Conservation (phyloP, 2,888 invertebrate species). For the Xestoiulus laeticollis region DNA sequence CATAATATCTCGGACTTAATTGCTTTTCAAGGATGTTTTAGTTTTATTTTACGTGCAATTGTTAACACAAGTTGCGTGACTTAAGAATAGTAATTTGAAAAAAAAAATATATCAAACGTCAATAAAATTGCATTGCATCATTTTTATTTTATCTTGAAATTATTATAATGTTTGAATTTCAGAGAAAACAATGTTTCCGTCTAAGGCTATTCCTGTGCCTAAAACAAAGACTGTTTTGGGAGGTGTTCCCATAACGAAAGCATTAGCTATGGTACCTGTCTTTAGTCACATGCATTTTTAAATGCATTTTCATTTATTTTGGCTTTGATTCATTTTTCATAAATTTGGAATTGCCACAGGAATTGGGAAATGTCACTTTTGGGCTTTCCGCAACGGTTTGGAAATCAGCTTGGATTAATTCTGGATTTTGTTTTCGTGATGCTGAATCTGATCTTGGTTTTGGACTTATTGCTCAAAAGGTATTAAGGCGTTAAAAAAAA, state of each 20-base stretch:
- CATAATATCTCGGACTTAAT: background rate
- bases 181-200: slow-evolving; percentile 35
- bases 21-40: background rate
- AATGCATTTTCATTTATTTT: background rate
- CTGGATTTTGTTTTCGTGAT: slow-evolving; percentile 53
- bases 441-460: slow-evolving; percentile 41
- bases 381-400: background rate
- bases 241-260: slow-evolving; percentile 28
- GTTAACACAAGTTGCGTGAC: background rate
- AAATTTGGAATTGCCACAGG: background rate
- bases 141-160: background rate
- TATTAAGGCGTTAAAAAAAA: background rate
- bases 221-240: slow-evolving; percentile 23
- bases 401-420: slow-evolving; percentile 52
- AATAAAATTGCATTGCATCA: background rate
- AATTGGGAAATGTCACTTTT: slow-evolving; percentile 46
- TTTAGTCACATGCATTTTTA: too few species aligned
- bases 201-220: slow-evolving; percentile 5
- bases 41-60: background rate
- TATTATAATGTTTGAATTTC: background rate
- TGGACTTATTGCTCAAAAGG: slow-evolving; percentile 52
- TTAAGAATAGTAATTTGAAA: background rate
- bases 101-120: too few species aligned
- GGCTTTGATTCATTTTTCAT: background rate
- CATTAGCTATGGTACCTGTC: slow-evolving; percentile 40